phyloP scores from a whole-genome alignment of 2,113 vertebrate species.

The Pelvicachromis taeniatus region DNA sequence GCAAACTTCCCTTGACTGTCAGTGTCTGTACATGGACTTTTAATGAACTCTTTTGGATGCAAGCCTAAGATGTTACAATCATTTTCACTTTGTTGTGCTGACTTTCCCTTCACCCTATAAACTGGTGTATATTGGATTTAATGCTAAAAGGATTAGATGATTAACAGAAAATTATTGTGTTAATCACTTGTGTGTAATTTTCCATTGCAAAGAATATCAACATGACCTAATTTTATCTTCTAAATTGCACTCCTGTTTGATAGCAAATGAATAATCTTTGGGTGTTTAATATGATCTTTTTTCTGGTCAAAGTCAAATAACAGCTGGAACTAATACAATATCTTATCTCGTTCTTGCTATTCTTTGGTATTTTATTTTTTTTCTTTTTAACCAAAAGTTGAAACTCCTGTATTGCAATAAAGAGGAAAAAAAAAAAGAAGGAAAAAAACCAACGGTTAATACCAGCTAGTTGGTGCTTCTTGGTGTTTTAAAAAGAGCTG shows the following conservation, averaged over 20 bases:
- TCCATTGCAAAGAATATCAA: not conserved
- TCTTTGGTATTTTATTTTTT: not conserved
- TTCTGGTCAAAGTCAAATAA: not conserved
- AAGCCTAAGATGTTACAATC: no score
- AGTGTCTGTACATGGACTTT: not conserved
- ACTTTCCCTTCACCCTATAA: not conserved
- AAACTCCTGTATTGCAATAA: not conserved
- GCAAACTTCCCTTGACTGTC: not conserved
- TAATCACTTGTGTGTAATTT: not conserved
- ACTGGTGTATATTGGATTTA: not conserved
- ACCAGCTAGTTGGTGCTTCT: not conserved
- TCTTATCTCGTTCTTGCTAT: not conserved
- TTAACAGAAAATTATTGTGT: not conserved
- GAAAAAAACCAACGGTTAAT: not conserved
- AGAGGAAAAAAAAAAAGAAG: not conserved
- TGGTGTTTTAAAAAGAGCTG: not conserved
- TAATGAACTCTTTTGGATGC: not conserved
- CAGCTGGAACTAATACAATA: not conserved
- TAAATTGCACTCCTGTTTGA: not conserved
- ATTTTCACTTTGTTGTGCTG: not conserved
- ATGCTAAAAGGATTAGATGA: not conserved
- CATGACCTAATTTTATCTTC: not conserved
- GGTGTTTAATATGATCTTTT: not conserved
- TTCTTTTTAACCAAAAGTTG: not conserved
- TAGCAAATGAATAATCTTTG: not conserved